A percentile compares a stretch with the other conserved stretches of the same genome.
Evolutionary conservation across 2,888 invertebrate species (phyloP).

Genomic region (Koerneria pararmatus): DNA sequence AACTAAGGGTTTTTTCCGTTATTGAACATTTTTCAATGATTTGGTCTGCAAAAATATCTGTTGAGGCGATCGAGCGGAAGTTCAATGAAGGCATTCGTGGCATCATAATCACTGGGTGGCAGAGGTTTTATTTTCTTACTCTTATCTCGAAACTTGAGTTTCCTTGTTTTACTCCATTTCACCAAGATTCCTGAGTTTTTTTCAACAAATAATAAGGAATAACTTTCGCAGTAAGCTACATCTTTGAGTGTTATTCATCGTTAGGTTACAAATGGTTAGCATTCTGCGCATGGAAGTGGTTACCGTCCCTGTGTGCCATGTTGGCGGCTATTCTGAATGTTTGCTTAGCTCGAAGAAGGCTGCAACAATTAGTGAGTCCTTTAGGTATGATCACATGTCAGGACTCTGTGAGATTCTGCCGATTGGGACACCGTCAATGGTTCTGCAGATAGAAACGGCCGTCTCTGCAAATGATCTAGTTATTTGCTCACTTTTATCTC

Average conservation of each 20-base stretch:
- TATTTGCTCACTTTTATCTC: neutral
- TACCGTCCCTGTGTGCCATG: no score
- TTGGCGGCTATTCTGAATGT: no score
- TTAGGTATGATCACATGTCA: conserved; percentile 63
- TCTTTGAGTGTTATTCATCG: no score
- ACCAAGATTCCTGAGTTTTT: neutral
- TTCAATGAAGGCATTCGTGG: conserved; percentile 59
- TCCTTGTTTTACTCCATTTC: no score
- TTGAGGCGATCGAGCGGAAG: conserved; percentile 33
- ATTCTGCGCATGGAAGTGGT: no score
- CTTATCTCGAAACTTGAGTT: no score
- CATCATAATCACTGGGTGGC: conserved; percentile 63
- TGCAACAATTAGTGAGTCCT: no score
- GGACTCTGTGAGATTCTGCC: conserved; percentile 63
- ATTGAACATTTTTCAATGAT: neutral
- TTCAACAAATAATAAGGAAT: neutral
- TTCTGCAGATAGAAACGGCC: conserved; percentile 42
- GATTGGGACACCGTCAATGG: conserved; percentile 53
- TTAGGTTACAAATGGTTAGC: no score
- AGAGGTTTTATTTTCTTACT: conserved; percentile 54
- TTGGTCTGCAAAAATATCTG: neutral
- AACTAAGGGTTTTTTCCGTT: no score
- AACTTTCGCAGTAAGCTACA: neutral
- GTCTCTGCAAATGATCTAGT: conserved; percentile 25
- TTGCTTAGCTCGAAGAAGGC: no score